These are phyloP conservation scores for Macroteleia sp. DNA, from an alignment of 2,888 invertebrate genomes.

Conservation along the genomic window DNA sequence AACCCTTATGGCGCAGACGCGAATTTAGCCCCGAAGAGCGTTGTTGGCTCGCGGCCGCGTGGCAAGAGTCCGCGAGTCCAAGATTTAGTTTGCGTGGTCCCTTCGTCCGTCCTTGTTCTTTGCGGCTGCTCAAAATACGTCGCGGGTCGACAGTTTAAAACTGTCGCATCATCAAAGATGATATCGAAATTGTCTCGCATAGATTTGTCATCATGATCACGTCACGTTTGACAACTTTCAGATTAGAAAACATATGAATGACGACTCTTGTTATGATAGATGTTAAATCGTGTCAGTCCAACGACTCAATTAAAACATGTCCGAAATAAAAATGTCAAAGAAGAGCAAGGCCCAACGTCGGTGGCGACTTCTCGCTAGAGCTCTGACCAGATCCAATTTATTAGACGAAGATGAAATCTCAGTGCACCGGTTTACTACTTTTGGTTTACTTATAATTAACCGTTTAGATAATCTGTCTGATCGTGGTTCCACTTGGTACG, in stretches of 20 bases:
- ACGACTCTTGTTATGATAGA: not conserved
- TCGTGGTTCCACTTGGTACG: slow-evolving; percentile 85
- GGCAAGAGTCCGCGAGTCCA: slow-evolving; percentile 78
- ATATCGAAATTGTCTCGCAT: not conserved
- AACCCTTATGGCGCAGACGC: slow-evolving; percentile 73
- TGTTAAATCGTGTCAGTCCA: not conserved
- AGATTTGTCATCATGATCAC: not conserved
- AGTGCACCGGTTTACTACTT: slow-evolving; percentile 82
- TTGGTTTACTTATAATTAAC: slow-evolving; percentile 78
- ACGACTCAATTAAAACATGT: slow-evolving; percentile 7
- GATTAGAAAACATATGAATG: not conserved
- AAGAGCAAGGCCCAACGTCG: slow-evolving; percentile 86
- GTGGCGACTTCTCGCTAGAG: slow-evolving; percentile 89
- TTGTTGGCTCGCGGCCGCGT: slow-evolving; percentile 74
- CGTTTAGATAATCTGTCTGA: slow-evolving; percentile 73
- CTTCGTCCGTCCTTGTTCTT: slow-evolving; percentile 76
- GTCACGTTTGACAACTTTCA: slow-evolving; percentile 22
- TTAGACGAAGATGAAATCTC: slow-evolving; percentile 77
- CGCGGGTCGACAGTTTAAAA: slow-evolving; percentile 2
- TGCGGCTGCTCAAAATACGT: slow-evolving; percentile 6
- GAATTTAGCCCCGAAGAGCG: slow-evolving; percentile 69
- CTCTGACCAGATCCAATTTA: slow-evolving; percentile 81
- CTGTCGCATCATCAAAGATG: slow-evolving; percentile 5
- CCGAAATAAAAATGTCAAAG: slow-evolving; percentile 56
- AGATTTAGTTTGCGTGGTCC: slow-evolving; percentile 79